These are phyloP conservation scores for Episyrphus balteatus DNA, from an alignment of 1,140 invertebrate species.

Conservation along the genomic window DNA sequence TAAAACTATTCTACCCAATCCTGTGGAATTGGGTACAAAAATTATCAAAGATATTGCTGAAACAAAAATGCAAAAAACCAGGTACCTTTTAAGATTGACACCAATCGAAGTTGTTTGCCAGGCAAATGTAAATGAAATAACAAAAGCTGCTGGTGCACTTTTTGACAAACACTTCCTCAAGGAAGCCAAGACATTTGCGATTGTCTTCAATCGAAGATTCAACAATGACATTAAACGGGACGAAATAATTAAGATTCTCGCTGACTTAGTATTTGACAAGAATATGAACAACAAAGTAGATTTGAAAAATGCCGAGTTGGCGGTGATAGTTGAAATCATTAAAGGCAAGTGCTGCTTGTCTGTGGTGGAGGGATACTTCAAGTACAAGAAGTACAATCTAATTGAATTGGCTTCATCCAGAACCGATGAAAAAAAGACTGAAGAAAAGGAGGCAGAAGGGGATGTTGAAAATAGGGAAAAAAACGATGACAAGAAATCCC, in stretches of 20 bases:
- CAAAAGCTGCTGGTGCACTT: constrained; percentile 47
- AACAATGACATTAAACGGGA: constrained; percentile 61
- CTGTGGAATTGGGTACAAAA: constrained; percentile 51
- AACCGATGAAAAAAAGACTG: constrained; percentile 3
- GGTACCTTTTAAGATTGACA: constrained; percentile 63
- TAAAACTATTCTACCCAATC: constrained; percentile 58
- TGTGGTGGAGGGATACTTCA: constrained; percentile 53
- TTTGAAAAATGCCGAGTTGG: constrained; percentile 61
- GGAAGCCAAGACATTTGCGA: constrained; percentile 59
- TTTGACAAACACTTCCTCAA: constrained; percentile 64
- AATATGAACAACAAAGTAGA: constrained; percentile 63
- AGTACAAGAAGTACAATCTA: constrained; percentile 60
- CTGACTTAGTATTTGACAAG: constrained; percentile 51
- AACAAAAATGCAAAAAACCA: constrained; percentile 55
- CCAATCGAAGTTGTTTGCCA: constrained; percentile 73
- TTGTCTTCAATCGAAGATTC: constrained; percentile 70
- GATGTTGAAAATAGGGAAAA: not conserved
- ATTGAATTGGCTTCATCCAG: constrained; percentile 20
- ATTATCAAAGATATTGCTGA: constrained; percentile 62
- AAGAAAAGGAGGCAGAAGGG: not conserved
- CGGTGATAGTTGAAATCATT: constrained; percentile 68
- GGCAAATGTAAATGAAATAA: constrained; percentile 63
- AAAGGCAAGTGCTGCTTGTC: constrained; percentile 52
- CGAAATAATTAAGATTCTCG: constrained; percentile 57
- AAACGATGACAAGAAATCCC: not conserved